Percentiles rank a stretch among this genome's conserved stretches.
phyloP scores from a whole-genome alignment of 2,888 invertebrate genomes.

The Drosophila emarginata region DNA sequence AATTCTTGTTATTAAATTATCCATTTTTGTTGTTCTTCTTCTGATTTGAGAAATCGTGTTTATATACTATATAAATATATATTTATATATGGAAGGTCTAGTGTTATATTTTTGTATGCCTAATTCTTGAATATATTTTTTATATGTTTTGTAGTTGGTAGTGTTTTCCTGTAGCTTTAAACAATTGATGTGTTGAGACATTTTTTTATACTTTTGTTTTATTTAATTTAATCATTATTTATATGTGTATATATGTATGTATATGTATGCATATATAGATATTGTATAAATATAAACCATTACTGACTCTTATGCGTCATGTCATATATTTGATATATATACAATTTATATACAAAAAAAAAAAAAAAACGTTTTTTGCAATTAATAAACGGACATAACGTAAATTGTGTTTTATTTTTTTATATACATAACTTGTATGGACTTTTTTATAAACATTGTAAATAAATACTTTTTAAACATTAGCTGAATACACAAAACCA shows the following conservation, averaged over 20 bases:
- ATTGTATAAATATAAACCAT: slow-evolving; percentile 17
- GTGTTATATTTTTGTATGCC: slow-evolving; percentile 49
- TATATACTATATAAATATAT: not conserved
- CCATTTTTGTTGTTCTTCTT: not conserved
- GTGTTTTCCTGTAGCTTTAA: slow-evolving; percentile 67
- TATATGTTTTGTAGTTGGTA: slow-evolving; percentile 77
- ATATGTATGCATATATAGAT: not conserved
- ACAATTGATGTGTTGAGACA: slow-evolving; percentile 64
- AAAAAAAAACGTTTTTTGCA: slow-evolving; percentile 57
- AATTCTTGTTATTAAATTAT: slow-evolving; percentile 22
- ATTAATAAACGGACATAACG: slow-evolving; percentile 68
- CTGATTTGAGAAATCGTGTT: not conserved
- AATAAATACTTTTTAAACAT: slow-evolving; percentile 38
- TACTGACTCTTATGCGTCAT: slow-evolving; percentile 17
- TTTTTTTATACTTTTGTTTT: slow-evolving; percentile 75
- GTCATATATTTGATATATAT: slow-evolving; percentile 65
- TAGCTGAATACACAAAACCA: slow-evolving; percentile 7
- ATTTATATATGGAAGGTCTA: slow-evolving; percentile 20
- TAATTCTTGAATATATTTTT: slow-evolving; percentile 67
- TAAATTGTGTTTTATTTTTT: slow-evolving; percentile 63
- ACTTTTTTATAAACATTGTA: slow-evolving; percentile 57
- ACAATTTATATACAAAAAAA: slow-evolving; percentile 66
- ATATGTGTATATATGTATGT: slow-evolving; percentile 8
- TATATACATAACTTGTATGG: slow-evolving; percentile 53
- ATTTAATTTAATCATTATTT: slow-evolving; percentile 45